Evolutionary conservation across 2,888 invertebrate genomes (phyloP).

Genomic region (Mesorhabditis belari): DNA sequence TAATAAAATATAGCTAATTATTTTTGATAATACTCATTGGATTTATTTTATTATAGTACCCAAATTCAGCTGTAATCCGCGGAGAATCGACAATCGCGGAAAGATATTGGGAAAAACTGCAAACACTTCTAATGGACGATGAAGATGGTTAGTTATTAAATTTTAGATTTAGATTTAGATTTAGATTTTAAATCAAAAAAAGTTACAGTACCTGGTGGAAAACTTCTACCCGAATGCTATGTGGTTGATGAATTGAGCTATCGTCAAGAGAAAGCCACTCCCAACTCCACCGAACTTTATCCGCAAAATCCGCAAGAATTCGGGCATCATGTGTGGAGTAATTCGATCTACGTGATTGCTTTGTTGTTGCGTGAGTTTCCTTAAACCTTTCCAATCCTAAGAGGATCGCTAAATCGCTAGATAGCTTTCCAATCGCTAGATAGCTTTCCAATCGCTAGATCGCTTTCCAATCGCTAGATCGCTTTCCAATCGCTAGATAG

Average conservation of each 20-base stretch:
- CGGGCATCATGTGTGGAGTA: conserved; percentile 78
- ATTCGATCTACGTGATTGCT: conserved; percentile 86
- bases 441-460: too few relatives aligned
- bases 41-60: neutral
- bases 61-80: conserved; percentile 21
- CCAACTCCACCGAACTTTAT: conserved; percentile 44
- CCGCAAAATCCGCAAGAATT: conserved; percentile 48
- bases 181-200: neutral
- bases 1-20: neutral
- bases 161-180: neutral
- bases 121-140: conserved; percentile 74
- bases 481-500: too few relatives aligned
- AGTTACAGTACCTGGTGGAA: conserved; percentile 24
- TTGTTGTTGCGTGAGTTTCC: conserved; percentile 68
- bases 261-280: conserved; percentile 29
- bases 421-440: too few relatives aligned
- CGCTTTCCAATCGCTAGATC: too few relatives aligned
- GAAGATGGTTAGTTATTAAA: conserved; percentile 58
- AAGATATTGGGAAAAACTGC: conserved; percentile 73
- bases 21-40: neutral
- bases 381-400: too few relatives aligned
- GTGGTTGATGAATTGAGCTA: conserved; percentile 56
- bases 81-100: conserved; percentile 22
- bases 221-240: conserved; percentile 83
- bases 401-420: too few relatives aligned